Evolutionary conservation across 1,140 invertebrate genomes (phyloP), one percentile per base, ranked within the genome.

Genomic region (Drosophila orosa): DNA sequence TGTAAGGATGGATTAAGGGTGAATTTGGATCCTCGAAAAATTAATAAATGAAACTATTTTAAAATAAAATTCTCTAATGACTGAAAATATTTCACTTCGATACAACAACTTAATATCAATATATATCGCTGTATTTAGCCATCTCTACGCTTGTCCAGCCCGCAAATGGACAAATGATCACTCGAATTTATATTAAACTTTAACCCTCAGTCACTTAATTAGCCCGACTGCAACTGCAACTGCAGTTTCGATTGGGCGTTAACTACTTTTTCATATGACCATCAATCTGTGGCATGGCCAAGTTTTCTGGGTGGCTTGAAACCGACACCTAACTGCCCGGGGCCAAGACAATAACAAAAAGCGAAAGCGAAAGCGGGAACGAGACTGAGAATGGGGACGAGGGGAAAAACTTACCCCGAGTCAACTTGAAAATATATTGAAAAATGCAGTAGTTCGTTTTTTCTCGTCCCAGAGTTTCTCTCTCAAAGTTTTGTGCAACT

Each of bases 251-350:
- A 63, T 63, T 65, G 72, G 65, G 74, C 83, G 84, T 87, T 87
- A 87, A 87, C 83, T 87, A 71, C 79, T 83, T 87, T 89, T 89
- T 89, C 75, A 83, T 87, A 76, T 73, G 71, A 82, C 75, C 83
- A 87, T 87, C 83, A 86, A 87, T 87, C 83, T 86, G 75, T 40
- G 71, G 75, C 66, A 63, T 56, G 40, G 42, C 80, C 60, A 78
- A 67, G 74, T 68, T 62, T 56, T 71, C 52, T 48, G 63, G 47
- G 62, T 69, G 76, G 60, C 25, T 40, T 35, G 50, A 35, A 66
- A 66, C 45, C 44, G 52, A 57, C 50, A 45, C 56, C 76, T 57
- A 47, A 56, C 50, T 47, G 44, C 44, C 50, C 13, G 13, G 45
- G 50, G 40, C 33, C 54, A 59, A 74, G 72, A 74, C 74, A 57